These are phyloP conservation scores for Globia sparganii DNA, from an alignment of 2,888 invertebrate species.

Conservation along the genomic window DNA sequence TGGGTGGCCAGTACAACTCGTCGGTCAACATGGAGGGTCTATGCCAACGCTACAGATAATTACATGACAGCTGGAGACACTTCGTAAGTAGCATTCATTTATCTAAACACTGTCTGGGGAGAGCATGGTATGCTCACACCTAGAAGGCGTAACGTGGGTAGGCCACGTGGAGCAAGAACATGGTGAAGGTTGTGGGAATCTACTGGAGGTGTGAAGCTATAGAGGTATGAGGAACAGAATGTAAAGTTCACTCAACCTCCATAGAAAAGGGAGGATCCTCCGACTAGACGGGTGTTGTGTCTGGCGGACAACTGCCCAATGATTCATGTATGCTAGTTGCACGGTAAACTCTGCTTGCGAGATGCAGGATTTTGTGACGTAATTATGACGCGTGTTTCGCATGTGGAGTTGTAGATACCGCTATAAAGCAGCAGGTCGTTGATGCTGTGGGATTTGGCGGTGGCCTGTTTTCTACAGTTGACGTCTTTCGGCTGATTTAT, in stretches of 20 bases:
- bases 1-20: slow-evolving; percentile 89
- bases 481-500: background rate
- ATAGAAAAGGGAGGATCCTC: too few species aligned
- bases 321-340: too few species aligned
- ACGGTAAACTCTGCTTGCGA: too few species aligned
- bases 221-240: too few species aligned
- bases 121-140: too few species aligned
- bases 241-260: too few species aligned
- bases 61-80: slow-evolving; percentile 84
- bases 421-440: too few species aligned
- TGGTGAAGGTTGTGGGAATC: background rate
- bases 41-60: slow-evolving; percentile 84
- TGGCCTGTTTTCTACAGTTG: background rate
- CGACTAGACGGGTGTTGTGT: too few species aligned
- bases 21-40: slow-evolving; percentile 90
- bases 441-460: background rate
- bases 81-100: slow-evolving; percentile 74
- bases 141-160: background rate
- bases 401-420: too few species aligned
- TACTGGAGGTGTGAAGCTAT: background rate
- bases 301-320: too few species aligned
- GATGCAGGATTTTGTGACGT: too few species aligned
- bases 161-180: background rate
- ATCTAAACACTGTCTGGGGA: background rate
- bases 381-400: too few species aligned